phyloP scores from a whole-genome alignment of 2,888 invertebrate species.

The Eurytoma californica region DNA sequence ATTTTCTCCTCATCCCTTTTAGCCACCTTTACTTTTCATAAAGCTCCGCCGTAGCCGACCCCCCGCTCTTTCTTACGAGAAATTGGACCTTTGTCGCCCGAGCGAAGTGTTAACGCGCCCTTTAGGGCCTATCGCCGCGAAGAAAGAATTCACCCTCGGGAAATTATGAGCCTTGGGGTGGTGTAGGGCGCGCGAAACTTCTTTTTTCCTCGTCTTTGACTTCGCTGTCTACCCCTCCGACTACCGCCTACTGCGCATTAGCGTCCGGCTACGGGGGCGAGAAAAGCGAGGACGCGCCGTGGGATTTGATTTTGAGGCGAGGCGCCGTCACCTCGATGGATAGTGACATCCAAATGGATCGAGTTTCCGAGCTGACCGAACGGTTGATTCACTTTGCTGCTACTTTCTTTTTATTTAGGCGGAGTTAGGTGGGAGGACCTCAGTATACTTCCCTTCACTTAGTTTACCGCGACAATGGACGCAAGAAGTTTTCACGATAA shows the following conservation, averaged over 20 bases:
- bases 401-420: neutral
- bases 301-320: conserved; percentile 51
- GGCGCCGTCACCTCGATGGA: conserved; percentile 24
- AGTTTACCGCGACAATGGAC: conserved; percentile 15
- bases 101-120: conserved; percentile 69
- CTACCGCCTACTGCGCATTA: neutral
- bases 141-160: conserved; percentile 70
- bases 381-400: conserved; percentile 52
- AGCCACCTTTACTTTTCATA: conserved; percentile 50
- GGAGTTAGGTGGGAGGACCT: neutral
- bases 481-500: conserved; percentile 25
- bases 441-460: conserved; percentile 23
- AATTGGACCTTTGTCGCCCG: conserved; percentile 70
- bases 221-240: neutral
- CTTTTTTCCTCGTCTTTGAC: conserved; percentile 28
- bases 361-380: conserved; percentile 39
- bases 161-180: conserved; percentile 64
- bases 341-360: conserved; percentile 47
- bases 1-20: conserved; percentile 21
- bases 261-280: conserved; percentile 48
- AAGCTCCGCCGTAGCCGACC: conserved; percentile 33
- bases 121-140: conserved; percentile 63
- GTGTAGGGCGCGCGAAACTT: conserved; percentile 20
- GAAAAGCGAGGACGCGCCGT: conserved; percentile 44
- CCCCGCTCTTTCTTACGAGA: conserved; percentile 54